phyloP scores from a whole-genome alignment of 2,113 vertebrate genomes.

The Oxyura jamaicensis region DNA sequence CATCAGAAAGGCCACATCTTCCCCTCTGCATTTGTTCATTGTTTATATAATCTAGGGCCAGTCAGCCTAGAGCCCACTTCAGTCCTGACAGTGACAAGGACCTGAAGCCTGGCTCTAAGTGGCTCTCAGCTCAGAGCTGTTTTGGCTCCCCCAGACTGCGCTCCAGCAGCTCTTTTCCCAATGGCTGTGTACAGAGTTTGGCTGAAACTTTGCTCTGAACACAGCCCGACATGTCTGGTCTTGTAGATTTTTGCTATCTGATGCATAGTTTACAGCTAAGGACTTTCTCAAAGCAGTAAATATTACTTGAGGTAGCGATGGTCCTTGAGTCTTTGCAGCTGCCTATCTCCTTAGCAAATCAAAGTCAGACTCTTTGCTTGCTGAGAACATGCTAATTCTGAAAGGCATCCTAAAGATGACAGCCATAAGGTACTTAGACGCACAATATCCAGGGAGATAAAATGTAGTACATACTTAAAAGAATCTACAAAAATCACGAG shows the following conservation, averaged over 20 bases:
- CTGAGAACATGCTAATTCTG: background rate
- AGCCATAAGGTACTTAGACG: background rate
- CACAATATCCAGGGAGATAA: background rate
- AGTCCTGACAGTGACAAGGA: background rate
- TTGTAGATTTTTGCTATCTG: conserved; percentile 24
- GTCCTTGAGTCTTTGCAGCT: background rate
- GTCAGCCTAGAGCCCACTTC: background rate
- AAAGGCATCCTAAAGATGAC: background rate
- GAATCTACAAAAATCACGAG: background rate
- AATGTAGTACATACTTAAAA: background rate
- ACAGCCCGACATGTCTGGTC: background rate
- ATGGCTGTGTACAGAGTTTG: background rate
- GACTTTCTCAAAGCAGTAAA: conserved; percentile 34
- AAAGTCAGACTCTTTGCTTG: background rate
- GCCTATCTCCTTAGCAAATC: background rate
- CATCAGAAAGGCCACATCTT: background rate
- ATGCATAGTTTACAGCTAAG: background rate
- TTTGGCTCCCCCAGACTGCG: background rate
- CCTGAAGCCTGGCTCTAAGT: background rate
- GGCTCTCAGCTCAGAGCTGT: background rate
- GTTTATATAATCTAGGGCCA: background rate
- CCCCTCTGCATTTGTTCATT: background rate
- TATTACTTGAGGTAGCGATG: conserved; percentile 17
- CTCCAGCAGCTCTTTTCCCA: conserved; percentile 11
- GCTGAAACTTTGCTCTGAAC: background rate